These are phyloP conservation scores for Micrasema longulum DNA, from an alignment of 1,140 invertebrate genomes.

Conservation along the genomic window DNA sequence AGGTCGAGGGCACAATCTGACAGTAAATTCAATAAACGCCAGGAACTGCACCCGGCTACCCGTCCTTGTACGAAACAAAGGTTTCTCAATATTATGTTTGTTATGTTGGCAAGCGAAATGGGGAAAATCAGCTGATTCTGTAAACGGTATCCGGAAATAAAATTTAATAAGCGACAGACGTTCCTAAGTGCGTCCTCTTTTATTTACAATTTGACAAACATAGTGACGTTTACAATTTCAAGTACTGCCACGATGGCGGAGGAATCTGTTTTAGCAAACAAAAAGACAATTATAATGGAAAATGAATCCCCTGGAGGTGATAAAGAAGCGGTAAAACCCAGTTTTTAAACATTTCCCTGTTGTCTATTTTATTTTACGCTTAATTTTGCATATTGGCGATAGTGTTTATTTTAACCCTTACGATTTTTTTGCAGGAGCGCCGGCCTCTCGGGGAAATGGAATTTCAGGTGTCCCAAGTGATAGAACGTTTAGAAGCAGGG, in stretches of 20 bases:
- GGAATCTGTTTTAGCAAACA: slow-evolving; percentile 50
- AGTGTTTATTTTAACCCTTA: slow-evolving; percentile 40
- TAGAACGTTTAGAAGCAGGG: slow-evolving; percentile 73
- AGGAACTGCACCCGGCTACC: slow-evolving; percentile 31
- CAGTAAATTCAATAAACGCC: slow-evolving; percentile 45
- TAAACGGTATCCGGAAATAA: slow-evolving; percentile 12
- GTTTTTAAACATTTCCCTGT: not conserved
- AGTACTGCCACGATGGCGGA: slow-evolving; percentile 68
- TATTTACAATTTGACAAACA: slow-evolving; percentile 48
- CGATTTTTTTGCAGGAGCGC: slow-evolving; percentile 59
- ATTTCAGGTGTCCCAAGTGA: slow-evolving; percentile 76
- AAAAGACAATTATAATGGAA: slow-evolving; percentile 32
- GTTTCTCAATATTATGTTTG: slow-evolving; percentile 22
- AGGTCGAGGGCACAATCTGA: slow-evolving; percentile 39
- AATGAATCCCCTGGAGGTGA: slow-evolving; percentile 32
- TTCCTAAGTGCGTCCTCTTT: slow-evolving; percentile 34
- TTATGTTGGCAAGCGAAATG: slow-evolving; percentile 35
- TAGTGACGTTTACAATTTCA: slow-evolving; percentile 49
- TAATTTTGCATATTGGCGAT: not conserved
- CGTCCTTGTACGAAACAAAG: slow-evolving; percentile 40
- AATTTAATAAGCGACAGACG: slow-evolving; percentile 30
- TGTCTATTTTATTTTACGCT: slow-evolving; percentile 1
- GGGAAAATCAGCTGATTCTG: slow-evolving; percentile 45
- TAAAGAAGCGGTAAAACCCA: slow-evolving; percentile 27
- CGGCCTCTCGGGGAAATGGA: slow-evolving; percentile 70